Base-by-base conservation (phyloP, 2,888 invertebrate genomes). In the Globia sparganii region DNA sequence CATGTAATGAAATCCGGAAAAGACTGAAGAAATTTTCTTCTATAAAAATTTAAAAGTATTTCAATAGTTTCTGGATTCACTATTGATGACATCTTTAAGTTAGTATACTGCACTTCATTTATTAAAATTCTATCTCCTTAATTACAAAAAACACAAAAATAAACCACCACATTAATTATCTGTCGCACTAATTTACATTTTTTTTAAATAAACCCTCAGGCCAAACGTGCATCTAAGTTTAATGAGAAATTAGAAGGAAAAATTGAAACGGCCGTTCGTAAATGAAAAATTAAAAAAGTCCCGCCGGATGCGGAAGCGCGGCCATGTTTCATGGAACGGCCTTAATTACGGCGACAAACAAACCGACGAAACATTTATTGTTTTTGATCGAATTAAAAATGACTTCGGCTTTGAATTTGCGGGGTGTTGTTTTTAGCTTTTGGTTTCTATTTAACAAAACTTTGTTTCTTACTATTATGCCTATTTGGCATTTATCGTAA, bases 201-300 rank as follows among this genome's bases (percentile, higher is more conserved):
- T 80, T 40, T 40, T 40, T 40, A 91, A 90, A 67, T 15, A 49
- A 68, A 89, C 92, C 89, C 80, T 70, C 84, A 87, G 92, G 91
- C 91, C 92, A 91, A 92, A 91, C 92, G 91, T 91, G 92, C 90
- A 87, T 86, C 92, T 89, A 94, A 95, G 92, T 95, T 94, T 92
- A 95, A 95, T 95, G 94, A 94, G 92, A 94, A 95, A 95, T 95
- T 94, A 94, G 90, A 92, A 80, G 88, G 90, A 94, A 94, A 94
- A 95, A 94, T 94, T 93, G 93, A 92, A 94, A 94, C 89, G 92
- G 89, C 86, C 90, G 91, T 88, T 91, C 94, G 94, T 94, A 94
- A 94, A 95, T 94, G 94, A 95, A 95, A 95, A 95, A 95, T 95
- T 95, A 95, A 93, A 95, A 88, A 95, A 94, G 88, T 91, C 88